Evolutionary conservation across 2,888 invertebrate species (phyloP), one percentile per base, ranked within the genome.

Genomic region (Dasypogon diadema): DNA sequence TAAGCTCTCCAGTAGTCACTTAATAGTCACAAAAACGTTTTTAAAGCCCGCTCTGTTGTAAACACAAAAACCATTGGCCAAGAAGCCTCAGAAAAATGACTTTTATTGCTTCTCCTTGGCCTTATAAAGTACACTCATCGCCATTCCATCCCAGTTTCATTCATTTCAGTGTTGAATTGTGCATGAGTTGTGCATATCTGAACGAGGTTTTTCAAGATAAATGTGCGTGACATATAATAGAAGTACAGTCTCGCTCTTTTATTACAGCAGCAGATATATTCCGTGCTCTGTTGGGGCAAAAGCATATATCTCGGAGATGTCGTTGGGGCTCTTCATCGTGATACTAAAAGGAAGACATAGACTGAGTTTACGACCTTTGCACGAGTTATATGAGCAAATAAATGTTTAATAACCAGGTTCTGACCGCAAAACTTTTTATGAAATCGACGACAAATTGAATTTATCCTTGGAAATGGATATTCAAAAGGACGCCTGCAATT

Each of bases 381-480:
- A 26, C 70, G 34, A 70, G 54, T 70, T 70, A 70, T 70, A 70
- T 70, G 70, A 70, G 54, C 54, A 54, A 54, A 70, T 70, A 70
- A 70, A 70, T 70, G 70, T 70, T 70, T 70, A 54, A 70, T 70
- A 70, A 54, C 22, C 26, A 30, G 54, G 21, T 26, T 51, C 30
- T 30, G 54, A 70, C 70, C 70, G 70, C 54, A 70, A 48, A 54
- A 54, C 14, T 51, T 16, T 70, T 46, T 24, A 54, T 22, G n/a
- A 54, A 70, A 70, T 70, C 34, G 70, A 70, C 70, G 37, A 70
- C 70, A 70, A 70, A 70, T 70, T 70, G 70, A 70, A 70, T 70
- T 70, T 54, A 70, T 54, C 54, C 18, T 6, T 56, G 8, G 30
- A 26, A 18, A 56, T 56, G 56, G 26, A n/a, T 26, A 22, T 56